Base-by-base conservation (phyloP, 2,797 vertebrate species). In the Neostethus bicornis region DNA sequence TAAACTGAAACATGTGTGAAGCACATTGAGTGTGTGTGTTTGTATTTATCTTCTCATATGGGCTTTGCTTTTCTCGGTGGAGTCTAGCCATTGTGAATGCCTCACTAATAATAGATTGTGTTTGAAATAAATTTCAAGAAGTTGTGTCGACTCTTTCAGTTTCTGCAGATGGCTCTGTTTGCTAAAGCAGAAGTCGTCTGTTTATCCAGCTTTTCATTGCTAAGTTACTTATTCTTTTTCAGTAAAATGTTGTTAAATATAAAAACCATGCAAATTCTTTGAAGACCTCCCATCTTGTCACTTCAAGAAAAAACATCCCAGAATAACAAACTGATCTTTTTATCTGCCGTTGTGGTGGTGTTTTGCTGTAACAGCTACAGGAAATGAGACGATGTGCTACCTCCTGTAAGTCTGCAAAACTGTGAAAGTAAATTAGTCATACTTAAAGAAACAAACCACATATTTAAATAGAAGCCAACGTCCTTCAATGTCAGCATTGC, bases 1-100 rank as follows among this genome's bases (percentile, higher is more conserved):
- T 84, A 85, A 86, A 75, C 83, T 66, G 52, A 85, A 89, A 78
- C 84, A 81, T 26, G 51, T 87, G 83, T 70, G 32, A 21, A 42
- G 37, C 42, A 51, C 35, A 51, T 54, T 60, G 23, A 2, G 25
- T 7, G 45, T 51, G 21, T 65, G 57, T 48, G 42, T 43, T 44
- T 70, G 42, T 42, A 35, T 53, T 65, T 51, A 53, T 54, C 11
- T 61, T 64, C 75, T 82, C 64, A 81, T 44, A 69, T 52, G 60
- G 57, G 48, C 42, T 37, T n/a, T 21, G 26, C 35, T 45, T 44
- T 20, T 66, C n/a, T 59, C 20, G 77, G 63, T 35, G 24, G 61
- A 81, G 77, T 66, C 66, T 63, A 26, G 44, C 51, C 62, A 61
- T 80, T 80, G 70, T 82, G 48, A 56, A 48, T 39, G 23, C 28